Conservation (phyloP, 2,113 vertebrate species). For the Notothenia rossii region DNA sequence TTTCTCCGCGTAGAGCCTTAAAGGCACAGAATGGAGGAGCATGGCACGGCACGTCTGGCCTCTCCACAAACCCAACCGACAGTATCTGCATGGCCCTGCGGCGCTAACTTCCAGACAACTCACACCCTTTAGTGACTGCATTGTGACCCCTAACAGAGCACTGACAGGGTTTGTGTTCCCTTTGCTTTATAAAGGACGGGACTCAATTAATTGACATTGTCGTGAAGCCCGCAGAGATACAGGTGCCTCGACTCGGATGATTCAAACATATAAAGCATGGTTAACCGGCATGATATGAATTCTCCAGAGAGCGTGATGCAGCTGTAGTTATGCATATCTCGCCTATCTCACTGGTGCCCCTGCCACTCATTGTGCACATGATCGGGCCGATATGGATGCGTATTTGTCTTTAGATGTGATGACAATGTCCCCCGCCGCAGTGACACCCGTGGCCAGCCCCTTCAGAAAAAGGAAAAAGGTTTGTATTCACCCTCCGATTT, state of each 20-base stretch:
- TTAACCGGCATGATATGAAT: slow-evolving; percentile 57
- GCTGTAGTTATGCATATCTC: slow-evolving; percentile 78
- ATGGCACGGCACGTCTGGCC: slow-evolving; percentile 74
- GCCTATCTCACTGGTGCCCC: slow-evolving; percentile 57
- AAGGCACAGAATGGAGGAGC: slow-evolving; percentile 69
- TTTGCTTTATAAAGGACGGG: slow-evolving; percentile 29
- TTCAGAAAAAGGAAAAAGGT: slow-evolving; percentile 75
- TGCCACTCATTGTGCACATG: slow-evolving; percentile 68
- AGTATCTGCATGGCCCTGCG: slow-evolving; percentile 63
- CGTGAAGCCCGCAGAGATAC: slow-evolving; percentile 24
- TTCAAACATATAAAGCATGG: slow-evolving; percentile 53
- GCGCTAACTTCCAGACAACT: slow-evolving; percentile 63
- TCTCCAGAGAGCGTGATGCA: slow-evolving; percentile 60
- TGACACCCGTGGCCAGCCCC: slow-evolving; percentile 82
- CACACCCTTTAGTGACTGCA: slow-evolving; percentile 61
- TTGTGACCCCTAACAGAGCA: slow-evolving; percentile 70
- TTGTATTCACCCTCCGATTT: slow-evolving; percentile 85
- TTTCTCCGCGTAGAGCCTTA: slow-evolving; percentile 68
- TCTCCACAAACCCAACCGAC: slow-evolving; percentile 37
- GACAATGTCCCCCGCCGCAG: slow-evolving; percentile 78
- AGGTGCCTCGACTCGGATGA: slow-evolving; percentile 40
- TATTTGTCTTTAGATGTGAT: slow-evolving; percentile 72
- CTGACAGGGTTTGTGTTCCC: slow-evolving; percentile 55
- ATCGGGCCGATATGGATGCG: slow-evolving; percentile 66
- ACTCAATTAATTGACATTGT: slow-evolving; percentile 52